These are phyloP conservation scores for Podarcis cretensis DNA, from an alignment of 2,113 vertebrate species.

Conservation along the genomic window DNA sequence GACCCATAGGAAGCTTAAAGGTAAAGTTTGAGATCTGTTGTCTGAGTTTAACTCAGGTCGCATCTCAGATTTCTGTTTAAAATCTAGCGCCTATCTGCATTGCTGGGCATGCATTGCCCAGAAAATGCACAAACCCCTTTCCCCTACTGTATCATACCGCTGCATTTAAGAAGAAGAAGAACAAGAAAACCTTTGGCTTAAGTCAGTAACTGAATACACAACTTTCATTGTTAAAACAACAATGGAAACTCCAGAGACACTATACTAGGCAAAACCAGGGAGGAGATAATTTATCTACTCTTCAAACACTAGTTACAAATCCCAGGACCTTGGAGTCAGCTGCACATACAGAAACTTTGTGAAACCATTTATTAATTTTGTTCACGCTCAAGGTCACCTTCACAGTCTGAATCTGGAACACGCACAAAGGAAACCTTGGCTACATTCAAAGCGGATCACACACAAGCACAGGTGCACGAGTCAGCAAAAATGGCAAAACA, in stretches of 20 bases:
- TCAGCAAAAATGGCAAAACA: constrained; percentile 4
- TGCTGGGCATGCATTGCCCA: not conserved
- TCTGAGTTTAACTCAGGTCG: not conserved
- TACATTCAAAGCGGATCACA: constrained; percentile 16
- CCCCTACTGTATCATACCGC: not conserved
- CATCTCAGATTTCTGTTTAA: not conserved
- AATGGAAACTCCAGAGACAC: too few relatives aligned
- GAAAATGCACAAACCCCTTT: not conserved
- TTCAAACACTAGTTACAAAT: accelerated
- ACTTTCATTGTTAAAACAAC: not conserved
- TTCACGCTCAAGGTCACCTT: not conserved
- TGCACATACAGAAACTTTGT: not conserved
- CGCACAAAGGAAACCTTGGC: constrained; percentile 17
- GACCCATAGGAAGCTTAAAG: not conserved
- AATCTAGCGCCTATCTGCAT: not conserved
- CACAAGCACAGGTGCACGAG: not conserved
- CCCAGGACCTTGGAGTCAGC: not conserved
- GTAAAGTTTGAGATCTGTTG: not conserved
- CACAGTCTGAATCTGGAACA: not conserved
- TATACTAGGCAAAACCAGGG: not conserved
- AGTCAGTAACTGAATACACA: not conserved
- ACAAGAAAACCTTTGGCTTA: not conserved
- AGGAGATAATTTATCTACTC: not conserved
- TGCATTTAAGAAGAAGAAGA: too few relatives aligned
- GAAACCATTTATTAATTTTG: not conserved